phyloP scores from a whole-genome alignment of 2,797 vertebrate species.

The Gymnothorax javanicus region DNA sequence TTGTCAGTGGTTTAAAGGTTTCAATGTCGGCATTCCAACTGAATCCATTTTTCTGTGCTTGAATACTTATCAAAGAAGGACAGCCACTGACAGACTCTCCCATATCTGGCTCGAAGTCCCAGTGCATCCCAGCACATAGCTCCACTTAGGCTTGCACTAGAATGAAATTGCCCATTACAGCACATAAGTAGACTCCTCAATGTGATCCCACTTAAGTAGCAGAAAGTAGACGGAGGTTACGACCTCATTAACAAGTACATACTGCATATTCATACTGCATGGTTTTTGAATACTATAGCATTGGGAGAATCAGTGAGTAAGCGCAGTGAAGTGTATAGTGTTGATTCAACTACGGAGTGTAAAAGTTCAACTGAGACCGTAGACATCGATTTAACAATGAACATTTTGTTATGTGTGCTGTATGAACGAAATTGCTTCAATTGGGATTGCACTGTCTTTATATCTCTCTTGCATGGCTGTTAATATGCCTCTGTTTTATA shows the following conservation, averaged over 20 bases:
- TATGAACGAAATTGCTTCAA: background rate
- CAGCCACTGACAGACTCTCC: background rate
- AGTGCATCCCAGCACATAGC: background rate
- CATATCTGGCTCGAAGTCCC: background rate
- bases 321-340: too few species aligned
- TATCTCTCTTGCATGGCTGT: background rate
- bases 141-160: background rate
- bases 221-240: background rate
- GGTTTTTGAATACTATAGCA: background rate
- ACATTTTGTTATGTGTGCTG: background rate
- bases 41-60: background rate
- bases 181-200: background rate
- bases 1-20: too few species aligned
- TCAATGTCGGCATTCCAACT: too few species aligned
- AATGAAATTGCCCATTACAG: background rate
- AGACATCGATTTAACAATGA: too few species aligned
- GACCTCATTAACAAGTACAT: background rate
- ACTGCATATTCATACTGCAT: background rate
- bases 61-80: background rate
- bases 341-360: too few species aligned
- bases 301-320: background rate
- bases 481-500: background rate
- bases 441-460: background rate
- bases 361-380: too few species aligned
- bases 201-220: background rate